A percentile compares a stretch with the other conserved stretches of the same genome.
These are phyloP conservation scores for Odocoileus virginianus DNA, from an alignment of 2,113 vertebrate genomes.

Conservation along the genomic window DNA sequence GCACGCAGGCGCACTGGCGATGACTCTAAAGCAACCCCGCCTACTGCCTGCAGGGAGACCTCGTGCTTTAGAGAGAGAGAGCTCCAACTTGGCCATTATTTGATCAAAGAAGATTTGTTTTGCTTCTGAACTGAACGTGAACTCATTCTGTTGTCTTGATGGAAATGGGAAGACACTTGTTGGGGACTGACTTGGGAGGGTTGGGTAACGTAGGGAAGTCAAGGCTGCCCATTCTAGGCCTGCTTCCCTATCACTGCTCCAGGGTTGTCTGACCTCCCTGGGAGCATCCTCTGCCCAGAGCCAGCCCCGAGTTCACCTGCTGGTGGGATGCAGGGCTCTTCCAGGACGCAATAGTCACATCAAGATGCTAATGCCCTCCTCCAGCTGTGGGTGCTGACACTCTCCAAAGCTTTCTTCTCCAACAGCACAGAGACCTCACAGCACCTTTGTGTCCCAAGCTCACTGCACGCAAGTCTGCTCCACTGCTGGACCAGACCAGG, in stretches of 20 bases:
- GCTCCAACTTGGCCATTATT: background rate
- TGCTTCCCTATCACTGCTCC: background rate
- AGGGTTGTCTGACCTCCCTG: background rate
- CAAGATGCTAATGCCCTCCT: background rate
- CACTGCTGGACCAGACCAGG: background rate
- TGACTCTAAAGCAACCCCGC: background rate
- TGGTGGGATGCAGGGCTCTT: background rate
- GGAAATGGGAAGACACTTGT: background rate
- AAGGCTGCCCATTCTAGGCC: background rate
- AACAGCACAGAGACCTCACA: background rate
- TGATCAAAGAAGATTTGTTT: background rate
- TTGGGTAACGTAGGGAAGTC: background rate
- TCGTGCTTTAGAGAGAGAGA: background rate
- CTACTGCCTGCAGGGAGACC: too few relatives aligned
- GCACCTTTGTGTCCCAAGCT: background rate
- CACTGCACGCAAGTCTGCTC: background rate
- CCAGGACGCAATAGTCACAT: background rate
- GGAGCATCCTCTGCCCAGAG: background rate
- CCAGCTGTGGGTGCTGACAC: background rate
- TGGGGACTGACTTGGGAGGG: background rate
- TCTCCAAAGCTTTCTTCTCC: background rate
- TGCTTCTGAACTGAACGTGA: background rate
- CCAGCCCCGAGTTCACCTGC: background rate
- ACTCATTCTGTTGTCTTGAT: background rate
- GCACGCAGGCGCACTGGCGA: rapidly evolving